phyloP scores from a whole-genome alignment of 2,797 vertebrate species.

The Petrocephalus sullivani region DNA sequence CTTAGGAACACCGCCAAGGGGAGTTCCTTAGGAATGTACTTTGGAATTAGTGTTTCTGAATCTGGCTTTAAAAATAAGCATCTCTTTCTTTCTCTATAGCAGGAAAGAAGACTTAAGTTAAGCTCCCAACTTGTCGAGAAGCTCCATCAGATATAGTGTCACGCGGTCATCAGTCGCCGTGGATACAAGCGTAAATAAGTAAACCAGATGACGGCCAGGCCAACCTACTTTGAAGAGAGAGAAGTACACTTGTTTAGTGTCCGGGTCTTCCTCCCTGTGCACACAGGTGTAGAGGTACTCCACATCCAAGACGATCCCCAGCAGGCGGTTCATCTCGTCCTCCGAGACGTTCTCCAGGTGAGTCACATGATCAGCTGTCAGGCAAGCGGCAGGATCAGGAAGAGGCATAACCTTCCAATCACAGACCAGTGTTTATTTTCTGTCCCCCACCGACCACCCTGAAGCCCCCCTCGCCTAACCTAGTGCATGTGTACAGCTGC shows the following conservation, averaged over 20 bases:
- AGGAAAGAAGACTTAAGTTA: neutral
- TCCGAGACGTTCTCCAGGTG: conserved; percentile 93
- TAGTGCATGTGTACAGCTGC: conserved; percentile 88
- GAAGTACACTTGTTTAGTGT: conserved; percentile 99
- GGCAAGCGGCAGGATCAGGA: neutral
- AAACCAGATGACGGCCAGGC: neutral
- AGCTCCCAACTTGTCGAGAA: neutral
- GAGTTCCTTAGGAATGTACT: neutral
- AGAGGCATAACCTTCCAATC: neutral
- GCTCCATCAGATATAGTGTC: neutral
- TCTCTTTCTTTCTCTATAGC: neutral
- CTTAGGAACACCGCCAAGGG: neutral
- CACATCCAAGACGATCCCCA: conserved; percentile 92
- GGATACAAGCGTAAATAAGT: neutral
- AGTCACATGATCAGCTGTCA: conserved; percentile 87
- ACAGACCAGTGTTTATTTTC: neutral
- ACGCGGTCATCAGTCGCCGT: neutral
- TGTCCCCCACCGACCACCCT: neutral
- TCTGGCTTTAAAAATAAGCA: neutral
- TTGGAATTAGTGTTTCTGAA: neutral
- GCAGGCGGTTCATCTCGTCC: conserved; percentile 91
- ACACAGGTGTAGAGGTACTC: conserved; percentile 97
- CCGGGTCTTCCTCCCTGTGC: conserved; percentile 96
- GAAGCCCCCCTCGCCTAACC: conserved; percentile 60
- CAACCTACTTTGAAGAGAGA: conserved; percentile 92